Conservation (phyloP, 2,888 invertebrate species). For the Hermodice carunculata region DNA sequence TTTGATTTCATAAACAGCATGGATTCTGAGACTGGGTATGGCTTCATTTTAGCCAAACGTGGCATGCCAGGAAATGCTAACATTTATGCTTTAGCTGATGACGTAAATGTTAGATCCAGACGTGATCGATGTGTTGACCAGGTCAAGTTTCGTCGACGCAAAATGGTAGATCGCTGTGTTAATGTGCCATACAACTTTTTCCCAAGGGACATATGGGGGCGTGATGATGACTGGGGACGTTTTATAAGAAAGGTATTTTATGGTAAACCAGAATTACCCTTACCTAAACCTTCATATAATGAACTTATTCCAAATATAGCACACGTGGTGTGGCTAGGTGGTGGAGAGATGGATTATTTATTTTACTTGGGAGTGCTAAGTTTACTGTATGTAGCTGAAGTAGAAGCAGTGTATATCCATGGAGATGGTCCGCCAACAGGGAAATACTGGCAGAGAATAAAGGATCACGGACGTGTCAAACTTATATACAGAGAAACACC, state of each 20-base stretch:
- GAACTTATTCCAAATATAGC: slow-evolving; percentile 59
- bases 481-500: slow-evolving; percentile 40
- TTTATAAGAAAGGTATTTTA: slow-evolving; percentile 49
- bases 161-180: too few relatives aligned
- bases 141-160: too few relatives aligned
- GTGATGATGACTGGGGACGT: slow-evolving; percentile 42
- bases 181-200: too few relatives aligned
- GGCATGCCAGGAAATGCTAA: neutral
- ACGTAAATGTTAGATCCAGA: too few relatives aligned
- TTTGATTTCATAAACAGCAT: slow-evolving; percentile 27
- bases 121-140: too few relatives aligned
- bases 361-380: slow-evolving; percentile 63
- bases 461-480: slow-evolving; percentile 42
- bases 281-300: slow-evolving; percentile 29
- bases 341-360: slow-evolving; percentile 55
- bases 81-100: neutral
- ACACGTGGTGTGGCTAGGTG: slow-evolving; percentile 63
- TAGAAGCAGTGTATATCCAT: slow-evolving; percentile 57
- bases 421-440: slow-evolving; percentile 55
- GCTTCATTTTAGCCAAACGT: slow-evolving; percentile 8
- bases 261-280: slow-evolving; percentile 40
- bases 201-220: slow-evolving; percentile 53
- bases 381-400: slow-evolving; percentile 51
- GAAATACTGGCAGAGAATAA: slow-evolving; percentile 50
- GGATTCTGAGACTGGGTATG: neutral